These are phyloP conservation scores for Micrasema minimum DNA, from an alignment of 1,140 invertebrate genomes.

Conservation along the genomic window DNA sequence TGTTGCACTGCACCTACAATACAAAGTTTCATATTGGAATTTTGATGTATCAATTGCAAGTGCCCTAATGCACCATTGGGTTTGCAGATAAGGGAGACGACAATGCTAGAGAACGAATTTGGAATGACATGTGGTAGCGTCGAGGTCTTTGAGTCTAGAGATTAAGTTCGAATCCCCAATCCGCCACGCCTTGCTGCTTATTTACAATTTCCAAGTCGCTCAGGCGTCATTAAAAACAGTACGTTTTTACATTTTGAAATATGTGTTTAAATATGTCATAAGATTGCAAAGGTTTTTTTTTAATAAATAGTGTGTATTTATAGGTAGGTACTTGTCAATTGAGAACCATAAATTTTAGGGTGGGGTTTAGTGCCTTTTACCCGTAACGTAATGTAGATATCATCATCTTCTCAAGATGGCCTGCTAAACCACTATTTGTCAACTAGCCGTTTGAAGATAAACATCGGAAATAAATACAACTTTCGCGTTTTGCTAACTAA, in stretches of 20 bases:
- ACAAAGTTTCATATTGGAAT: too few species aligned
- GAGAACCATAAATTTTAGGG: not conserved
- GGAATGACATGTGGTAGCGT: not conserved
- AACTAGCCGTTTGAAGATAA: conserved; percentile 15
- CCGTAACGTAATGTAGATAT: not conserved
- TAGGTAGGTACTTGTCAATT: not conserved
- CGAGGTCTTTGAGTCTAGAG: too few species aligned
- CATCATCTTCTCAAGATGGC: too few species aligned
- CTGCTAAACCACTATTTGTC: conserved; percentile 15
- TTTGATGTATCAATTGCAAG: too few species aligned
- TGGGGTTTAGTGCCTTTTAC: not conserved
- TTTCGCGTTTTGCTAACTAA: conserved; percentile 12
- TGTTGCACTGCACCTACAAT: too few species aligned
- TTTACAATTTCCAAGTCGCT: not conserved
- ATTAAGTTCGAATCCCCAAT: too few species aligned
- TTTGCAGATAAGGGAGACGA: not conserved
- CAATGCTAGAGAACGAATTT: not conserved
- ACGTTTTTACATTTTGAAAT: not conserved
- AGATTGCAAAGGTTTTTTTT: not conserved
- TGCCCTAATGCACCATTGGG: too few species aligned
- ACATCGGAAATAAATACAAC: conserved; percentile 12
- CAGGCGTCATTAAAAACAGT: not conserved
- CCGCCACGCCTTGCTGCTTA: too few species aligned
- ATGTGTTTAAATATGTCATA: not conserved
- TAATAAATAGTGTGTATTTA: not conserved